phyloP scores from a whole-genome alignment of 1,140 invertebrate species.

The Drosophila orena region DNA sequence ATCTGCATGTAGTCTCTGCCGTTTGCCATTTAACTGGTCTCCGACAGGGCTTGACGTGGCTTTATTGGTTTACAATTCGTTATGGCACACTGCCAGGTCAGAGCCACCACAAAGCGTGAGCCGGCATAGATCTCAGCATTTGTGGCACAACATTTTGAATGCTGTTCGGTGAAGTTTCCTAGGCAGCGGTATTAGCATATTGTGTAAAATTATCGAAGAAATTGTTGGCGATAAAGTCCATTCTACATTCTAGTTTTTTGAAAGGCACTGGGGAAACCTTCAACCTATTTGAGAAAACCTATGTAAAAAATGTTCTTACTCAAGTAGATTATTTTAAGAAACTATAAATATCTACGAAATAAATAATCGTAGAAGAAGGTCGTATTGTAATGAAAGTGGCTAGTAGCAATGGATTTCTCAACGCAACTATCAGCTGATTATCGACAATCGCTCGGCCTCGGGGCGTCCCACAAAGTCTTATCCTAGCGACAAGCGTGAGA shows the following conservation, averaged over 20 bases:
- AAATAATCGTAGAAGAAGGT: no score
- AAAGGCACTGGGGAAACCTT: no score
- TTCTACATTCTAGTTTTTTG: no score
- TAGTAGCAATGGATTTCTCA: conserved; percentile 5
- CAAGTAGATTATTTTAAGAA: no score
- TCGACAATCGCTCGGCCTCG: conserved; percentile 27
- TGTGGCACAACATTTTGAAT: conserved; percentile 50
- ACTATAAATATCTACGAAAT: no score
- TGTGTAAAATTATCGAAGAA: conserved; percentile 6
- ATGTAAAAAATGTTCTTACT: no score
- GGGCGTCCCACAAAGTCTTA: conserved; percentile 46
- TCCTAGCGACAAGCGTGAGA: conserved; percentile 67
- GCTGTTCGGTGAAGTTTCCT: conserved; percentile 25
- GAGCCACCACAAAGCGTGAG: conserved; percentile 34
- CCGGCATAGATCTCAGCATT: conserved; percentile 39
- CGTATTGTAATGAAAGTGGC: no score
- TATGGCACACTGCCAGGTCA: conserved; percentile 60
- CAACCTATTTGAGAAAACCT: no score
- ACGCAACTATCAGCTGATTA: conserved; percentile 11
- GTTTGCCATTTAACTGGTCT: conserved; percentile 70
- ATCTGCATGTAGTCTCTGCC: conserved; percentile 45
- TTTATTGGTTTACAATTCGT: conserved; percentile 73
- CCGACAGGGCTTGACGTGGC: conserved; percentile 13
- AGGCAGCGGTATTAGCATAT: conserved; percentile 41
- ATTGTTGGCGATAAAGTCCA: no score